Evolutionary conservation across 2,888 invertebrate genomes (phyloP).

Genomic region (Bibio marci): DNA sequence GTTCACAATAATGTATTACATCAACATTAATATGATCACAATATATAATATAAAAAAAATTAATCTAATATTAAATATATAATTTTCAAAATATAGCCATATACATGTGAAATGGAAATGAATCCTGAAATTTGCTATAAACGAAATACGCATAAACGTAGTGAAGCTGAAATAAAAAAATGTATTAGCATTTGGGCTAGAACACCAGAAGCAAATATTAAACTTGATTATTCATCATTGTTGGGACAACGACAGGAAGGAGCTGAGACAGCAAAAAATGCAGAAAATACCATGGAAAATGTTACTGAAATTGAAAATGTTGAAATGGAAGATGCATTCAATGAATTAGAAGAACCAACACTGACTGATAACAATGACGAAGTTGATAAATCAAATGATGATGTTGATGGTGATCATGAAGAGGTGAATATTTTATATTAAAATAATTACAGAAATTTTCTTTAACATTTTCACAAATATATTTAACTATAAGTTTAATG

Average conservation of each 20-base stretch:
- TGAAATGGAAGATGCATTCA: background rate
- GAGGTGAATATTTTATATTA: no score
- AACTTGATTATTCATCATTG: constrained; percentile 39
- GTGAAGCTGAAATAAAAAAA: constrained; percentile 57
- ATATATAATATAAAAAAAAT: no score
- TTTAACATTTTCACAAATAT: no score
- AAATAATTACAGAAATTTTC: no score
- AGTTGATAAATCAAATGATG: background rate
- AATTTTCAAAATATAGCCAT: no score
- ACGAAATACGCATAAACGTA: constrained; percentile 71
- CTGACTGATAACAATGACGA: background rate
- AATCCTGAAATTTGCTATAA: constrained; percentile 62
- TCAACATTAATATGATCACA: no score
- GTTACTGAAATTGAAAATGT: background rate
- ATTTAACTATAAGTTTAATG: no score
- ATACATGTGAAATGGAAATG: constrained; percentile 72
- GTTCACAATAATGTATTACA: no score
- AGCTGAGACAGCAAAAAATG: constrained; percentile 2
- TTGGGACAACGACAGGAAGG: constrained; percentile 2
- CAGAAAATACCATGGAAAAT: background rate
- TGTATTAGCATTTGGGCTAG: constrained; percentile 54
- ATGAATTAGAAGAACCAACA: background rate
- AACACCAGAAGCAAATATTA: constrained; percentile 65
- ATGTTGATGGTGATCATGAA: no score
- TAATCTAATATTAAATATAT: no score